Base-by-base conservation (phyloP, 2,888 invertebrate genomes). In the Agonopterix heracliana region DNA sequence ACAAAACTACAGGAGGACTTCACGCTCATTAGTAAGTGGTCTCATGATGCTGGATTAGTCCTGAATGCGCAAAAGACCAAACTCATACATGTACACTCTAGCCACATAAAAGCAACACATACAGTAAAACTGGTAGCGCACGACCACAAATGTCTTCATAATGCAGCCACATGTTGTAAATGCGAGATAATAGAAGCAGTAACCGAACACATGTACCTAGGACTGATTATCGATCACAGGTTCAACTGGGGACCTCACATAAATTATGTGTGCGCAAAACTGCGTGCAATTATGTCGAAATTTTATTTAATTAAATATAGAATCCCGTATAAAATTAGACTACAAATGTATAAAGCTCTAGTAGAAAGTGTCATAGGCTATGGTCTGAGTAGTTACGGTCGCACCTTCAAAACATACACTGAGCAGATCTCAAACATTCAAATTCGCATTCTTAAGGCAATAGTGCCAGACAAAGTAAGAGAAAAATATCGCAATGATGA, bases 11-110 rank as follows among this genome's bases (percentile, higher is more conserved):
- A 56, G 46, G 2, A 8, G 0, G 52, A 56, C 34, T n/a, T n/a
- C n/a, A n/a, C n/a, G n/a, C n/a, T n/a, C n/a, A n/a, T 60, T 1
- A 46, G 41, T 14, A 56, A 54, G 46, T 56, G 55, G 57, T 51
- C 53, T 2, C 57, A 59, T 41, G 56, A 60, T 14, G 48, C 48
- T 0, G 55, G 60, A 10, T 40, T 58, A 34, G 56, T 57, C 2
- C 10, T 60, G 2, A 60, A 58, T 35, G 44, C 57, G 0, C 12
- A 51, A 7, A 56, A 56, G 40, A 56, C 53, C 3, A 56, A 54
- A 45, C 2, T 54, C 8, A 42, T 56, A 2, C n/a, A n/a, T 40
- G 41, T 54, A 8, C 13, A 17, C 26, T 54, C 51, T 1, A 42
- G 41, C 3, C 46, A 48, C 2, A 47, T 48, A 40, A 42, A 41